phyloP scores from a whole-genome alignment of 2,113 vertebrate genomes.

The Malaclemys terrapin region DNA sequence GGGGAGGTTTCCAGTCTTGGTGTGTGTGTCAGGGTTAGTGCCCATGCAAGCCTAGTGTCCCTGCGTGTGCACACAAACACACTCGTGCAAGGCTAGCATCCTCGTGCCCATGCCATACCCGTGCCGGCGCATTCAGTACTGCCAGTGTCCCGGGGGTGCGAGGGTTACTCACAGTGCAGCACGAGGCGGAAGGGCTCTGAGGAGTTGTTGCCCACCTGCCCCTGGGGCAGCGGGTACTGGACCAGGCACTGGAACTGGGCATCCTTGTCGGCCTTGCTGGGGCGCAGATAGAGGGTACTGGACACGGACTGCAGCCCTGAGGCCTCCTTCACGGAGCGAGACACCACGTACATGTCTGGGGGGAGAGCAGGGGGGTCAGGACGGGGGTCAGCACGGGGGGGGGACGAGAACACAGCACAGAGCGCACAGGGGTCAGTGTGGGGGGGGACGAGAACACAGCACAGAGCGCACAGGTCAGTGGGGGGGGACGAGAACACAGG shows the following conservation, averaged over 20 bases:
- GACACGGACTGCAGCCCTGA: conserved; percentile 83
- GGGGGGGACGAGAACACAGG: too few relatives aligned
- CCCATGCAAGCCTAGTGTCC: too few relatives aligned
- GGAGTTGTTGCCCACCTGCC: conserved; percentile 55
- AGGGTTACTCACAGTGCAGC: conserved; percentile 86
- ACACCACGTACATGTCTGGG: conserved; percentile 72
- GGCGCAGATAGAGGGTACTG: conserved; percentile 83
- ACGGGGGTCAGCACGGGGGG: not conserved
- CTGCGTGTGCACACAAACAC: too few relatives aligned
- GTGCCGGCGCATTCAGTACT: too few relatives aligned
- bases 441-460: too few relatives aligned
- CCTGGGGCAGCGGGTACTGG: conserved; percentile 78
- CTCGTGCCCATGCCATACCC: too few relatives aligned
- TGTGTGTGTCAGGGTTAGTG: not conserved
- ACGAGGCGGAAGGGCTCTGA: conserved; percentile 80
- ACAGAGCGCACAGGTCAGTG: too few relatives aligned
- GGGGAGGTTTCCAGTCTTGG: not conserved
- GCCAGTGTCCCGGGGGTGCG: too few relatives aligned
- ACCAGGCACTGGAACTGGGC: conserved; percentile 82
- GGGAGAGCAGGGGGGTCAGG: not conserved
- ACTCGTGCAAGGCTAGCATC: too few relatives aligned
- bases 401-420: not conserved
- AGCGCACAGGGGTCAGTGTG: too few relatives aligned
- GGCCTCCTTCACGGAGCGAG: conserved; percentile 83
- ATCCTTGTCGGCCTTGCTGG: conserved; percentile 81